phyloP scores from a whole-genome alignment of 1,140 invertebrate genomes.

The Brachionus koreanus region DNA sequence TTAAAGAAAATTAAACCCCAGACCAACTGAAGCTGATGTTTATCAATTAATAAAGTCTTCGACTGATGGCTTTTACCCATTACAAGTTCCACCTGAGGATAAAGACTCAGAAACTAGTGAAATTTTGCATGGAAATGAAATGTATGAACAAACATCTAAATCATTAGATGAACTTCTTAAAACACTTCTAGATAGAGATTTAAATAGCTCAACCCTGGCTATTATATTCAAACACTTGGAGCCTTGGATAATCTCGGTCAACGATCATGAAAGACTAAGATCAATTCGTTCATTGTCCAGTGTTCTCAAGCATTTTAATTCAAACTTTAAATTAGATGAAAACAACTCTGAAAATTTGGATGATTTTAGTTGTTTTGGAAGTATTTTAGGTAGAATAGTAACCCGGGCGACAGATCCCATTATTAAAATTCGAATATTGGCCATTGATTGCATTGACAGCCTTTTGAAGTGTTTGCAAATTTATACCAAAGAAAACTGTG shows the following conservation, averaged over 20 bases:
- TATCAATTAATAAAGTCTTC: constrained; percentile 57
- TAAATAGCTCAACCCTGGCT: background rate
- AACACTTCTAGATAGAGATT: constrained; percentile 14
- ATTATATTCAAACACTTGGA: constrained; percentile 60
- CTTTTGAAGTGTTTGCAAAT: constrained; percentile 63
- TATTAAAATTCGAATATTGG: constrained; percentile 62
- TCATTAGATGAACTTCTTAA: constrained; percentile 25
- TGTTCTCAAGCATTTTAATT: constrained; percentile 50
- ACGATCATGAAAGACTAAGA: constrained; percentile 66
- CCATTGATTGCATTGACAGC: constrained; percentile 66
- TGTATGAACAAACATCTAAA: constrained; percentile 22
- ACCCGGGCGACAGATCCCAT: constrained; percentile 71
- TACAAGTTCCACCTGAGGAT: constrained; percentile 50
- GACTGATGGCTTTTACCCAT: constrained; percentile 55
- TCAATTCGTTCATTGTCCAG: constrained; percentile 50
- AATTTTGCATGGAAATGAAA: constrained; percentile 45
- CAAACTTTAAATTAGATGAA: constrained; percentile 48
- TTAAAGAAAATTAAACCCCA: constrained; percentile 63
- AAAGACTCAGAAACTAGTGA: constrained; percentile 50
- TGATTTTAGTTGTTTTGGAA: constrained; percentile 61
- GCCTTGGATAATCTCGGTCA: constrained; percentile 67
- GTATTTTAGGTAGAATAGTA: constrained; percentile 70
- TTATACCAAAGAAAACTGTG: constrained; percentile 45
- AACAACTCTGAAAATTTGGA: background rate
- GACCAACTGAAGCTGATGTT: constrained; percentile 60